Evolutionary conservation across 2,888 invertebrate species (phyloP).

Genomic region (Stenodema calcarata): DNA sequence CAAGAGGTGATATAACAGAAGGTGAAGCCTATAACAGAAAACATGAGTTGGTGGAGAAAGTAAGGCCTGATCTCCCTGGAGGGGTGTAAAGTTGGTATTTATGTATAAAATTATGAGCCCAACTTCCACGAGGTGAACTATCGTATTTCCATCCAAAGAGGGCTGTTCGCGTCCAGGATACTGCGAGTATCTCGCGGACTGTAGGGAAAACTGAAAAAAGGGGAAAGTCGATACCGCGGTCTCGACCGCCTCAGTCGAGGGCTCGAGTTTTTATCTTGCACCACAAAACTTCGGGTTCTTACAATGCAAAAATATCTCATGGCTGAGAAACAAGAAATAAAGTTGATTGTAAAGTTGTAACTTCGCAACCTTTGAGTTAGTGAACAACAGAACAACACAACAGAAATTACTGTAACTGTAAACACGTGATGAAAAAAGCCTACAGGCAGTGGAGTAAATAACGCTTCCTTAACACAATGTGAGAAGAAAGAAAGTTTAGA

Average conservation of each 20-base stretch:
- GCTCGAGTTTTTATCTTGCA: background rate
- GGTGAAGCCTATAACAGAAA: background rate
- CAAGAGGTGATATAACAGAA: background rate
- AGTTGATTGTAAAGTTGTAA: background rate
- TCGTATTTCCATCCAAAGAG: no score
- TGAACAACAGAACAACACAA: no score
- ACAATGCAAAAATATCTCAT: background rate
- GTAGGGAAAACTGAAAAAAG: background rate
- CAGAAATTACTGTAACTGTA: no score
- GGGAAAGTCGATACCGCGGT: background rate
- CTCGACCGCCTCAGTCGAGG: no score
- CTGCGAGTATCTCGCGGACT: no score
- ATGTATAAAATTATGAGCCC: background rate
- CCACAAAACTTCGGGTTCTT: background rate
- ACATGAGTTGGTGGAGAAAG: background rate
- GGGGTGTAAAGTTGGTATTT: background rate
- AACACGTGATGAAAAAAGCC: no score
- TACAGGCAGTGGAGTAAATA: background rate
- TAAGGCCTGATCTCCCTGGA: background rate
- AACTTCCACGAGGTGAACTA: no score
- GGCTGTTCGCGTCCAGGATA: no score
- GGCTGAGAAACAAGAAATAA: background rate
- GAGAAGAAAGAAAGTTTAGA: background rate
- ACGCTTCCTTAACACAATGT: background rate
- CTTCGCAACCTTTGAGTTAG: no score